Evolutionary conservation across 2,113 vertebrate genomes (phyloP).

Genomic region (Phaethornis superciliosus): DNA sequence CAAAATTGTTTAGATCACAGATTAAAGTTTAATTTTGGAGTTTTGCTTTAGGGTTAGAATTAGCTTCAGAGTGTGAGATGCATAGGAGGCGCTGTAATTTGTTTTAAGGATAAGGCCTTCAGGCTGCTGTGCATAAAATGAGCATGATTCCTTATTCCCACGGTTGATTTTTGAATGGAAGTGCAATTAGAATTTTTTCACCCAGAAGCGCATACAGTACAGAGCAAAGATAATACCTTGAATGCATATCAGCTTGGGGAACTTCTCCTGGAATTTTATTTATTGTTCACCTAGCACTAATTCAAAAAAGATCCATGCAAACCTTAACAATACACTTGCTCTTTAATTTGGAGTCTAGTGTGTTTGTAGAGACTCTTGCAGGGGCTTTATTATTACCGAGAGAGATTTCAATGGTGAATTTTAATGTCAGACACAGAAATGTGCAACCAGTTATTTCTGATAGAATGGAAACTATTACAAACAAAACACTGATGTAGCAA

Average conservation of each 20-base stretch:
- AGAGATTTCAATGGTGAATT: constrained; percentile 66
- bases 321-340: constrained; percentile 71
- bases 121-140: constrained; percentile 84
- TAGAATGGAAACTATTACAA: constrained; percentile 63
- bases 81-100: constrained; percentile 88
- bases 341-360: constrained; percentile 76
- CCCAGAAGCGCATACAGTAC: constrained; percentile 79
- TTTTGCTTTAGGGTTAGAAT: constrained; percentile 84
- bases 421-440: constrained; percentile 65
- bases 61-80: constrained; percentile 81
- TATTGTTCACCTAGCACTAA: constrained; percentile 78
- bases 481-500: constrained; percentile 40
- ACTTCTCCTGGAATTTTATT: constrained; percentile 80
- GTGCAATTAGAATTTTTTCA: constrained; percentile 85
- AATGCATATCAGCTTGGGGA: constrained; percentile 81
- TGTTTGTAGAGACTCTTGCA: constrained; percentile 73
- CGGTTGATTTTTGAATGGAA: constrained; percentile 85
- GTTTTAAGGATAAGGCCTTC: constrained; percentile 85
- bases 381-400: constrained; percentile 70
- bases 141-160: constrained; percentile 85
- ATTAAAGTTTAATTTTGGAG: constrained; percentile 86
- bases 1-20: constrained; percentile 84
- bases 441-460: constrained; percentile 63
- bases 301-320: constrained; percentile 74
- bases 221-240: constrained; percentile 81